Base-by-base conservation (phyloP, 2,888 invertebrate genomes). In the Cryptocheilus praepositus region DNA sequence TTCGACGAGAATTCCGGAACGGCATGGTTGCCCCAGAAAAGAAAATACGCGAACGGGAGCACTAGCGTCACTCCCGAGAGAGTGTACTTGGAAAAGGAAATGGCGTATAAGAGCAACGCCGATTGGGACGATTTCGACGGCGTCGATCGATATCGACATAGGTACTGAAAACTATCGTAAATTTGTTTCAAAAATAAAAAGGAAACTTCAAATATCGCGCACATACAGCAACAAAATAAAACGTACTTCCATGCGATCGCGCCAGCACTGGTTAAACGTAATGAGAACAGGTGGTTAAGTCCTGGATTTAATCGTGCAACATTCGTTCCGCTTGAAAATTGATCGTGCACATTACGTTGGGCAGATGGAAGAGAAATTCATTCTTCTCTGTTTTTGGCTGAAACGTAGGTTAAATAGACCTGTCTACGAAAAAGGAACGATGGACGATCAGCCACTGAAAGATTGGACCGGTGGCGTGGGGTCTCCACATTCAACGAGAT, bases 1-100 rank as follows among this genome's bases (percentile, higher is more conserved):
- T 71, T 66, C 19, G 64, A 60, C 53, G 64, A 22, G 25, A 61
- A 21, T 53, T 68, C 68, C 44, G 63, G 64, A 45, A 57, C 16
- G 19, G 36, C 52, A 21, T 67, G 67, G 67, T 18, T n/a, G 53
- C 19, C 43, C 28, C 21, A 53, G 19, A 64, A 54, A 56, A 73
- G 67, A 44, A 73, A 59, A 16, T 65, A 67, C 51, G 45, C 15
- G 1, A 51, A 22, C n/a, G 22, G 56, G 5, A 36, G 25, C 28
- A 25, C 36, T 18, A 25, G 28, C 0, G 49, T 54, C 19, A 7
- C 54, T 18, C 64, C 71, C 11, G 68, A 56, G 11, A 63, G 73
- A 61, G 22, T 62, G 5, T 70, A 70, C 45, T 52, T 62, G 16
- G 73, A 73, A n/a, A 59, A 72, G 4, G 80, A 79, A 5, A 44